Base-by-base conservation (phyloP, 2,113 vertebrate species). In the Pseudopipra pipra region DNA sequence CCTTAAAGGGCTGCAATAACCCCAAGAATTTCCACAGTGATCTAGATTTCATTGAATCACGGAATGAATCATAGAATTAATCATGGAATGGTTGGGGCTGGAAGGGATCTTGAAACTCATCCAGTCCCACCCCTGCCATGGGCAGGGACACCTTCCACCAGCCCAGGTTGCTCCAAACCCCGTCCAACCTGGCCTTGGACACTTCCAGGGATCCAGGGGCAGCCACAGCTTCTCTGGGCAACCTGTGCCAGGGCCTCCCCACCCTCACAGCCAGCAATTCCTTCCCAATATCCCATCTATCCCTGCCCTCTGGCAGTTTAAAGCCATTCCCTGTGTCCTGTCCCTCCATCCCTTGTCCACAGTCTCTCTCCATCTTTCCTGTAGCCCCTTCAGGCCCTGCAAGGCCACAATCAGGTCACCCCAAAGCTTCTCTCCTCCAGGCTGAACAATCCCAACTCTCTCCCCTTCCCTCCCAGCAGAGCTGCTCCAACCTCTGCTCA, bases 301-400 rank as follows among this genome's bases (percentile, higher is more conserved):
- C 0, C 54, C 27, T 25, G 1, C 0, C 2, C 17, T 58, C 14
- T 31, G 35, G 1, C 17, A 43, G 0, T 12, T 1, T 2, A 37
- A 51, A 51, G 7, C 14, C 54, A 68, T 52, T 68, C 44, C 25
- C 23, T 0, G 0, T 73, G 11, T 61, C 31, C 63, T 66, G 31
- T n/a, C 31, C 0, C 31, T 68, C 46, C 63, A 46, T 2, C 30
- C 30, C 43, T 12, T 41, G 12, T 0, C 13, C 22, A 52, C 0
- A 0, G 17, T 59, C 21, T 51, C 62, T 35, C 31, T 37, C 13
- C 37, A 8, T 12, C 0, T 9, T 35, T 43, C 21, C 5, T 43
- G 4, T 3, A 0, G 3, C 6, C 28, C 52, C 20, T 67, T 58
- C 52, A 58, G 7, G 25, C 3, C 0, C 46, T 62, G 46, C 2